Conservation (phyloP, 2,888 invertebrate genomes). For the Plagiodera versicolora region DNA sequence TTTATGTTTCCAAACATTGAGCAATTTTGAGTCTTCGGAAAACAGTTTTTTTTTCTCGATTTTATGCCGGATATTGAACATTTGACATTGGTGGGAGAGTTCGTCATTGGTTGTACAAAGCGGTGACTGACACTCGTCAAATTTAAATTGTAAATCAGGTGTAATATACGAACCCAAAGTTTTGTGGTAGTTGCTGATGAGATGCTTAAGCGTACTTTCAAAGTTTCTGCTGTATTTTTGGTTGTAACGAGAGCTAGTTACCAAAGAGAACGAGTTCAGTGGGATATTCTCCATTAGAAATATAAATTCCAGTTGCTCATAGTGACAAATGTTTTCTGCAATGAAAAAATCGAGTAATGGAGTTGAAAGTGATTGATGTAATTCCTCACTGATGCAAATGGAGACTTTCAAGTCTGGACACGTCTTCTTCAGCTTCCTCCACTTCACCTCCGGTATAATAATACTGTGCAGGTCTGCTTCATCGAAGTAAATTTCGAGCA, state of each 20-base stretch:
- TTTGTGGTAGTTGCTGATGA: conserved; percentile 52
- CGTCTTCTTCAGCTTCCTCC: conserved; percentile 51
- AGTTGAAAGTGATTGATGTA: not conserved
- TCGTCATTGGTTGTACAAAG: no score
- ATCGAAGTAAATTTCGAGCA: conserved; percentile 53
- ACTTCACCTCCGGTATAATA: conserved; percentile 51
- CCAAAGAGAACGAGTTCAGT: conserved; percentile 54
- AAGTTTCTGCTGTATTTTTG: conserved; percentile 56
- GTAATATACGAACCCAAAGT: conserved; percentile 55
- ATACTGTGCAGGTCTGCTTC: conserved; percentile 54
- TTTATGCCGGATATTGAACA: no score
- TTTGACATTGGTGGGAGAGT: no score
- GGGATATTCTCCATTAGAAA: conserved; percentile 56
- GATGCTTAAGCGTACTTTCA: conserved; percentile 51
- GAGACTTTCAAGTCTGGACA: conserved; percentile 54
- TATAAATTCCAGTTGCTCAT: conserved; percentile 53
- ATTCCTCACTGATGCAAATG: conserved; percentile 33
- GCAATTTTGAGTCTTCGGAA: no score
- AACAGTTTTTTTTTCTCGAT: no score
- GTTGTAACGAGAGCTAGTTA: conserved; percentile 55
- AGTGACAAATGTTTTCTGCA: conserved; percentile 51
- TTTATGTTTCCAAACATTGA: no score
- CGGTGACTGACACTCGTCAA: no score
- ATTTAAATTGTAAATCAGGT: no score
- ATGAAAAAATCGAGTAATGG: not conserved